Conservation (phyloP, 2,797 vertebrate genomes). For the Cossypha heuglini region DNA sequence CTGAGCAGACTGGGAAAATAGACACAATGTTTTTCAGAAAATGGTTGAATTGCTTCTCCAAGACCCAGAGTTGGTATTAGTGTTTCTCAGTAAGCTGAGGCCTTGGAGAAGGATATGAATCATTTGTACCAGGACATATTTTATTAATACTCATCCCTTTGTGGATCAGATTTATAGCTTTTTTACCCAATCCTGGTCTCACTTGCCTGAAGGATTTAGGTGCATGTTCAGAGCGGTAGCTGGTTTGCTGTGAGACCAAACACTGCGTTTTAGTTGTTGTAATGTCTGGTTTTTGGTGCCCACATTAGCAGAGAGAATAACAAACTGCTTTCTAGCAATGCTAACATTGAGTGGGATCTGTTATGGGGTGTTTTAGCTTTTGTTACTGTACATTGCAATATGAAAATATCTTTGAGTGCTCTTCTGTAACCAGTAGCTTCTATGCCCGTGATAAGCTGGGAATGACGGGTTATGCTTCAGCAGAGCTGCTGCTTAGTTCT, state of each 20-base stretch:
- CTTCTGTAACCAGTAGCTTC: not conserved
- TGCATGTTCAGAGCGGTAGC: not conserved
- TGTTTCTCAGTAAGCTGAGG: not conserved
- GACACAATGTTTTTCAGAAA: accelerated
- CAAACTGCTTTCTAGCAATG: not conserved
- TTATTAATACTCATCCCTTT: not conserved
- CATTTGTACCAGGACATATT: not conserved
- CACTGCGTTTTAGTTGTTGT: accelerated
- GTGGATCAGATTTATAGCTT: not conserved
- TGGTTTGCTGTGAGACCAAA: not conserved
- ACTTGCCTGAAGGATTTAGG: not conserved
- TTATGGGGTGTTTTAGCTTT: not conserved
- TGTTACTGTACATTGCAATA: not conserved
- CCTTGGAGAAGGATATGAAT: not conserved
- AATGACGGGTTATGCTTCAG: not conserved
- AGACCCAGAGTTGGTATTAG: not conserved
- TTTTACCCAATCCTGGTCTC: not conserved
- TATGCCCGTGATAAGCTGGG: accelerated
- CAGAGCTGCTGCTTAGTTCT: not conserved
- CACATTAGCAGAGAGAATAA: not conserved
- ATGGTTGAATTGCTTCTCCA: not conserved
- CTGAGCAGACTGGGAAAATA: not conserved
- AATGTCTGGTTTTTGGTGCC: not conserved
- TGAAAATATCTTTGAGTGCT: not conserved
- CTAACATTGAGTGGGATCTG: not conserved